phyloP scores from a whole-genome alignment of 2,888 invertebrate species.

The Nesidiocoris tenuis region DNA sequence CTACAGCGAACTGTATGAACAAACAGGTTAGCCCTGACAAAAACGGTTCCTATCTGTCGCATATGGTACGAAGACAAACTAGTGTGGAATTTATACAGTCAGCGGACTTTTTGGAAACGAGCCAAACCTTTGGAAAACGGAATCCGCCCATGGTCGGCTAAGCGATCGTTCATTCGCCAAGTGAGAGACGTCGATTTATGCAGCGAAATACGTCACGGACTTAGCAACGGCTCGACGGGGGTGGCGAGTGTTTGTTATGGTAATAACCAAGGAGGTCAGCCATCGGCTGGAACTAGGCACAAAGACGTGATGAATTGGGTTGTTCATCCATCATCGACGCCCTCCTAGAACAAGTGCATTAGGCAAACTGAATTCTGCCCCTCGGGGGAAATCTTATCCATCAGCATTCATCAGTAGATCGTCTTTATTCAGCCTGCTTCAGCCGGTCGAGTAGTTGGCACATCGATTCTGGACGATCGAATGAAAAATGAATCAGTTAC shows the following conservation, averaged over 20 bases:
- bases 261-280: neutral
- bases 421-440: no score
- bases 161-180: neutral
- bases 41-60: no score
- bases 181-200: conserved; percentile 15
- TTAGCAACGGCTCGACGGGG: neutral
- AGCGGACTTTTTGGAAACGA: neutral
- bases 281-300: neutral
- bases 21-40: no score
- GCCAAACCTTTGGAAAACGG: neutral
- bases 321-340: neutral
- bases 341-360: neutral
- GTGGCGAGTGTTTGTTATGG: neutral
- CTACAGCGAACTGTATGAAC: no score
- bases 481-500: no score
- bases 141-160: neutral
- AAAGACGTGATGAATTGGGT: neutral
- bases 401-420: no score
- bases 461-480: no score
- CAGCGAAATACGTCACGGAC: neutral
- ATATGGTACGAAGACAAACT: no score
- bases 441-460: no score
- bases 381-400: no score
- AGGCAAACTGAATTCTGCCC: no score
- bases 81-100: no score